phyloP scores from a whole-genome alignment of 2,113 vertebrate genomes.

The Myocastor coypus region DNA sequence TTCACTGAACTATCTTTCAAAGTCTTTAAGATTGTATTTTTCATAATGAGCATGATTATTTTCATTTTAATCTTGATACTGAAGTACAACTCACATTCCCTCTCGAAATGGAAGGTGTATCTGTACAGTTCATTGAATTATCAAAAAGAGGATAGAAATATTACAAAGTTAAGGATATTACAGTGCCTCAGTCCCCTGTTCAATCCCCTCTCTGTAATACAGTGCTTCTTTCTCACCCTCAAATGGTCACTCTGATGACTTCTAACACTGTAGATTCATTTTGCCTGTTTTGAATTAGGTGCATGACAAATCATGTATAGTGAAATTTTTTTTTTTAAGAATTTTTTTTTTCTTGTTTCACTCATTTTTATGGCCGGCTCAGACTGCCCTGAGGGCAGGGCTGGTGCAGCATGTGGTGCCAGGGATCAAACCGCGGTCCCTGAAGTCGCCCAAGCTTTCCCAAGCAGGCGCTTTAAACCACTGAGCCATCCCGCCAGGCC shows the following conservation, averaged over 20 bases:
- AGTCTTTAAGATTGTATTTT: constrained; percentile 32
- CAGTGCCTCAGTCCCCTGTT: not conserved
- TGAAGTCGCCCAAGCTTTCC: no score
- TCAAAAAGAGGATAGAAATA: not conserved
- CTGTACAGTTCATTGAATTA: not conserved
- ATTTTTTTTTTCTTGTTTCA: no score
- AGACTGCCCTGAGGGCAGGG: no score
- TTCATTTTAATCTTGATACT: constrained; percentile 32
- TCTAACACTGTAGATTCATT: not conserved
- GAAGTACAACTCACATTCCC: not conserved
- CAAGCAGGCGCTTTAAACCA: no score
- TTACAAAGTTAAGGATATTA: not conserved
- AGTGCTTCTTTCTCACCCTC: not conserved
- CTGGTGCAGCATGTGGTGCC: no score
- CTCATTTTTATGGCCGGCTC: no score
- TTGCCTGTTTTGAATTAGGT: not conserved
- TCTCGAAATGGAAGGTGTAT: not conserved
- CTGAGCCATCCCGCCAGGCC: no score
- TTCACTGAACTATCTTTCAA: constrained; percentile 6
- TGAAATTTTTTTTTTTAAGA: no score
- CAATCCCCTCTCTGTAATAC: not conserved
- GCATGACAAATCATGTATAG: not conserved
- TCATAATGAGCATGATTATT: constrained; percentile 6
- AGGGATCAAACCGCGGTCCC: no score
- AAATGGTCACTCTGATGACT: not conserved